Evolutionary conservation across 2,113 vertebrate species (phyloP), one percentile per base, ranked within the genome.

Genomic region (Engystomops pustulosus): DNA sequence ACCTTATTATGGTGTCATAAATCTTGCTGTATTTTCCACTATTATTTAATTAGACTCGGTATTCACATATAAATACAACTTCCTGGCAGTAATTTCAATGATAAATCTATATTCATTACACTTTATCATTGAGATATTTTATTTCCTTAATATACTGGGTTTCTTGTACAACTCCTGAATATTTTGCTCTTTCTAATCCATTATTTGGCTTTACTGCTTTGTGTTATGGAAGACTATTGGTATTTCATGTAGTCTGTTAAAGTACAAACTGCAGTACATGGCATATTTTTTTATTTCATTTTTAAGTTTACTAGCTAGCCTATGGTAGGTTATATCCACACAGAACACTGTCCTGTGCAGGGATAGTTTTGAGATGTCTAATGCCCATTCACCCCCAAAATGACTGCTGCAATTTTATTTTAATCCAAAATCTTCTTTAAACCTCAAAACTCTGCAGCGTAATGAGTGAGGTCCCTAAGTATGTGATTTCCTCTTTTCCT

Each of bases 11-110:
- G 87, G 88, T 78, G 87, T 86, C 88, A 87, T 90, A 92, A 93
- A 92, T 88, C 87, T 86, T 87, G 89, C 89, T 82, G 87, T 89
- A 92, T 91, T 86, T 88, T 90, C 87, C 90, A 72, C 89, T 91
- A 90, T 92, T 92, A 92, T 87, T 92, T 93, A 91, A 92, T 92
- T 90, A 91, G 67, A 88, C 89, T 90, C 87, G 78, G 80, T 88
- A 87, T 86, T 83, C 89, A 79, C 88, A 85, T 65, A 86, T 91
- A 91, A 89, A 88, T 90, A 79, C 51, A 78, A 58, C 74, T 58
- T 69, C 17, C 62, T 84, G 83, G 75, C 47, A 32, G 65, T 45
- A 70, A 84, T 79, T 84, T 79, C n/a, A 68, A 79, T 78, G 75
- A 78, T 70, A 70, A 58, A 77, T 79, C 23, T 27, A 17, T 25